These are phyloP conservation scores for Pristionchus arcanus DNA, from an alignment of 2,888 invertebrate species.

Conservation along the genomic window DNA sequence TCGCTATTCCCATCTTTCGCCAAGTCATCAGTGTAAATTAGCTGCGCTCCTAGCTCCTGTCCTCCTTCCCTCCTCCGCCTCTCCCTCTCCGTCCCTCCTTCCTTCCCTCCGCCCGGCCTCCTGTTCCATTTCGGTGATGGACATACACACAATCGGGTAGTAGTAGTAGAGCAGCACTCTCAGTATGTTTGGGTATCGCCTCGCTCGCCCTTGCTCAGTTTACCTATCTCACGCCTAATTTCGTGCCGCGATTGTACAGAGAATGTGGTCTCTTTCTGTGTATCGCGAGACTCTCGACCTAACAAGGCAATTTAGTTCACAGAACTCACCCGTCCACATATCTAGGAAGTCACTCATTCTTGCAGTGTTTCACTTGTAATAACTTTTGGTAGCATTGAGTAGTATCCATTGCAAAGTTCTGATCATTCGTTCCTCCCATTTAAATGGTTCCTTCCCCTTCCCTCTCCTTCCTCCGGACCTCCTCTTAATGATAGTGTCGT, in stretches of 20 bases:
- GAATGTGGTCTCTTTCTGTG: neutral
- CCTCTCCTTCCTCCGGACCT: neutral
- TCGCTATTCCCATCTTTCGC: neutral
- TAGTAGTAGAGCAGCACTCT: neutral
- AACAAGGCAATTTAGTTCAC: neutral
- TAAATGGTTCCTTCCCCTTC: neutral
- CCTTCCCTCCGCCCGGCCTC: constrained; percentile 31
- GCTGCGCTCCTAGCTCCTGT: neutral
- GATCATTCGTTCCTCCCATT: neutral
- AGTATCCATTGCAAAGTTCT: too few relatives aligned
- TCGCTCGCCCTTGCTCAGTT: neutral
- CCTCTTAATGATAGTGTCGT: constrained; percentile 34
- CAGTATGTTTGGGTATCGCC: neutral
- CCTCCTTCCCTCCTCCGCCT: neutral
- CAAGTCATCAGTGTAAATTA: constrained; percentile 54
- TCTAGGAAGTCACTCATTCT: too few relatives aligned
- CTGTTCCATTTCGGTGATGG: constrained; percentile 46
- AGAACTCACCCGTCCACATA: neutral
- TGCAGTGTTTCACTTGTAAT: too few relatives aligned
- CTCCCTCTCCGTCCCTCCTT: neutral
- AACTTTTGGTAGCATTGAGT: too few relatives aligned
- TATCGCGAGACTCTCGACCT: neutral
- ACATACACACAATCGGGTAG: constrained; percentile 22
- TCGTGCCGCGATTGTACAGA: neutral
- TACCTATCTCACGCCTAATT: constrained; percentile 49